These are phyloP conservation scores for Minunthozetes semirufus DNA, from an alignment of 2,888 invertebrate species.

Conservation along the genomic window DNA sequence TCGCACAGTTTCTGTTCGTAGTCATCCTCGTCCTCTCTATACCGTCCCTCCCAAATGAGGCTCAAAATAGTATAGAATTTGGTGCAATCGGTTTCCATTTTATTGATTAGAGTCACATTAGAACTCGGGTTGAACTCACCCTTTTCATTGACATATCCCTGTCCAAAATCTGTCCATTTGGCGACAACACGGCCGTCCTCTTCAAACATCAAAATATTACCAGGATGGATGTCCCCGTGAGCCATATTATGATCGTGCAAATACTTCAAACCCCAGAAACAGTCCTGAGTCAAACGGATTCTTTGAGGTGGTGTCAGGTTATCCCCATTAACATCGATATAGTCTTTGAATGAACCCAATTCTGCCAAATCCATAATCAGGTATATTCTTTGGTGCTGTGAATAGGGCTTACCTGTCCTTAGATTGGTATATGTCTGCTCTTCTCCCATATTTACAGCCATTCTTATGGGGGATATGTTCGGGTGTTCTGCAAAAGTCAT, in stretches of 20 bases:
- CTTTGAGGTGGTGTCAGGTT: background rate
- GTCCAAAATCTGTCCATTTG: background rate
- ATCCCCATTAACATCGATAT: too few relatives aligned
- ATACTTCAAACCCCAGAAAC: background rate
- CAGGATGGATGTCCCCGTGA: background rate
- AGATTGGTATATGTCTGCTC: too few relatives aligned
- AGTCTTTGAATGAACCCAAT: background rate
- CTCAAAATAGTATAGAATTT: background rate
- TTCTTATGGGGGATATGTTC: too few relatives aligned
- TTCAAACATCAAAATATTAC: too few relatives aligned
- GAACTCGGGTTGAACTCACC: background rate
- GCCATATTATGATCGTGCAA: background rate
- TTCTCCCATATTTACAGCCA: too few relatives aligned
- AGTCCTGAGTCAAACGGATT: background rate
- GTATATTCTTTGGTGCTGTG: background rate
- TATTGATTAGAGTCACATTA: background rate
- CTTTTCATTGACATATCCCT: background rate
- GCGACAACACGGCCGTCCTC: too few relatives aligned
- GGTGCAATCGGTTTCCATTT: background rate
- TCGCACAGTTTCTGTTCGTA: too few relatives aligned
- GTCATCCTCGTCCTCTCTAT: too few relatives aligned
- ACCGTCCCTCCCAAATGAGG: too few relatives aligned
- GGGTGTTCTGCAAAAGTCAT: background rate
- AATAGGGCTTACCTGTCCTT: too few relatives aligned
- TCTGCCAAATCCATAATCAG: background rate